Base-by-base conservation (phyloP, 2,113 vertebrate genomes). In the Tapirus terrestris region DNA sequence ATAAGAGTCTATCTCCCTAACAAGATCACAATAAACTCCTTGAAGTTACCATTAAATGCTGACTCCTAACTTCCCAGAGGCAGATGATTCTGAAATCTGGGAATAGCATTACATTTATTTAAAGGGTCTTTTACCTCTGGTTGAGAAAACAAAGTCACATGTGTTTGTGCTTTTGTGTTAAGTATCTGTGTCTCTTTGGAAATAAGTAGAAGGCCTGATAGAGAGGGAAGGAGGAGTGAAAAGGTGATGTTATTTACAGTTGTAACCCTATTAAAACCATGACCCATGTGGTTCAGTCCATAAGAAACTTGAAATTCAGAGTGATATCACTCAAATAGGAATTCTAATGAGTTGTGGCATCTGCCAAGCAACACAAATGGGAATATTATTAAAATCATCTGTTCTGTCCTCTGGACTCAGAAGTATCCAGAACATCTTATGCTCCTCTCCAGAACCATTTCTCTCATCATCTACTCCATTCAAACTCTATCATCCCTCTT, bases 241-340 rank as follows among this genome's bases (percentile, higher is more conserved):
- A 1, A 53, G 16, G 60, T 14, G 53, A 60, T 6, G 1, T 39
- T 51, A 76, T 29, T 39, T 21, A 61, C 1, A 45, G 43, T 7
- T 58, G 4, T 79, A 68, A 79, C 39, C 77, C 8, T 72, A 6
- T 68, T 92, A 76, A 91, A 67, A 21, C n/a, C n/a, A 43, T 36
- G 27, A 60, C 4, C 82, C 73, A 43, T 16, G 67, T 60, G 61
- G 21, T 92, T 86, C 25, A n/a, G 58, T 65, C 23, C 68, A 91
- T 21, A 25, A 84, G 53, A 68, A 97, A 91, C 16, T 36, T 94
- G 56, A 94, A 82, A 87, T 89, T 67, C 77, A 93, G 96, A 85
- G 60, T 76, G 51, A 20, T 48, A 45, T 72, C 33, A 91, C 68
- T 72, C 61, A 39, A 67, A 68, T 16, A 96, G 43, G 53, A 89